Evolutionary conservation across 2,888 invertebrate genomes (phyloP).

Genomic region (Plebejus argus): DNA sequence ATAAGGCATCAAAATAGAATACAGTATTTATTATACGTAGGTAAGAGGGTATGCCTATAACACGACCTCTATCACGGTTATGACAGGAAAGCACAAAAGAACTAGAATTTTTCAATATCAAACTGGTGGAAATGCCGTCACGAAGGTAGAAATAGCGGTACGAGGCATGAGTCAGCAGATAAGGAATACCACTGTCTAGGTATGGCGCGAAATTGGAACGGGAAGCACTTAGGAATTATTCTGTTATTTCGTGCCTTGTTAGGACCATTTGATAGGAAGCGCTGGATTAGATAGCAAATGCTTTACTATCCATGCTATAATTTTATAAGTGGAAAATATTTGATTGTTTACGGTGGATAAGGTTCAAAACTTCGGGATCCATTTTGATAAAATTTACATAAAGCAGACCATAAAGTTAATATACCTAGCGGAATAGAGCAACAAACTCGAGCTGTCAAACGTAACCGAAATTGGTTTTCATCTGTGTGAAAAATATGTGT

Average conservation of each 20-base stretch:
- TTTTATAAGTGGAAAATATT: too few species aligned
- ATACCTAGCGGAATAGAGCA: too few species aligned
- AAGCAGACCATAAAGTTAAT: too few species aligned
- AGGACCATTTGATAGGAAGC: neutral
- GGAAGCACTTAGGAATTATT: slow-evolving; percentile 36
- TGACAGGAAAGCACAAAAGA: slow-evolving; percentile 14
- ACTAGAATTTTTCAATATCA: slow-evolving; percentile 10
- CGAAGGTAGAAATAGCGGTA: slow-evolving; percentile 32
- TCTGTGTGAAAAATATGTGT: too few species aligned
- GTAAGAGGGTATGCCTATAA: neutral
- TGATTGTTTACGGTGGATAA: too few species aligned
- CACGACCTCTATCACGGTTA: neutral
- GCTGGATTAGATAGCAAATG: neutral
- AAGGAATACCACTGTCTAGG: slow-evolving; percentile 22
- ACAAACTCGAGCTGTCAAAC: too few species aligned
- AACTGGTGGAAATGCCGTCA: slow-evolving; percentile 28
- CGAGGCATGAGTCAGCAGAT: slow-evolving; percentile 9
- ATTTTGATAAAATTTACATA: too few species aligned
- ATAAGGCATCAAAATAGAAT: too few species aligned
- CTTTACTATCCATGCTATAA: too few species aligned
- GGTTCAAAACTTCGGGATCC: too few species aligned
- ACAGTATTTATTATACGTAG: neutral
- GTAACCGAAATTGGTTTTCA: too few species aligned
- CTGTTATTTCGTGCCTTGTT: neutral
- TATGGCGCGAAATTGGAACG: slow-evolving; percentile 41